Evolutionary conservation across 1,140 invertebrate genomes (phyloP), one percentile per base, ranked within the genome.

Genomic region (Patella vulgata): DNA sequence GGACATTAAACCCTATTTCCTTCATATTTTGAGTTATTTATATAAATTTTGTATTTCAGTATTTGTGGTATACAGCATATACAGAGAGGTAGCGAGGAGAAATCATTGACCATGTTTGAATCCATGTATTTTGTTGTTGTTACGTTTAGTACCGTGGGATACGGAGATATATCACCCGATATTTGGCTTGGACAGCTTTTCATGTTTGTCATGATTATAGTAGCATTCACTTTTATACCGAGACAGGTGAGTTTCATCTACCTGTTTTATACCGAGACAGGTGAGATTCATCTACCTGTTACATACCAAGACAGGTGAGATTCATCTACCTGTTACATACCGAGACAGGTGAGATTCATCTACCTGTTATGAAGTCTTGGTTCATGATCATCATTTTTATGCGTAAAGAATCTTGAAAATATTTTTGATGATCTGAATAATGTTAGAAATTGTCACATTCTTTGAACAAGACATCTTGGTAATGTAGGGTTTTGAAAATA

Each of bases 11-110:
- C n/a, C n/a, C n/a, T n/a, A n/a, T n/a, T n/a, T n/a, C n/a, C n/a
- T n/a, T n/a, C n/a, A n/a, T n/a, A n/a, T n/a, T n/a, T n/a, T n/a
- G n/a, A n/a, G n/a, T n/a, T n/a, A n/a, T n/a, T n/a, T n/a, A n/a
- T n/a, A n/a, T n/a, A n/a, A n/a, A 44, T 59, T 73, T 71, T 40
- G 55, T 52, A 50, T 66, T 67, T 11, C 85, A 97, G 95, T 80
- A 92, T 96, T 42, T 97, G 94, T 83, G 94, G 94, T 39, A 94
- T 98, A 57, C 95, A 98, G 81, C 95, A 97, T 85, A 95, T 97
- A 77, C 95, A 98, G 86, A 86, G 95, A 68, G 95, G 66, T 57
- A 80, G 75, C 40, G 93, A 93, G 0, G 91, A 94, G 83, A 89
- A 92, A 19, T 91, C 94, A 73, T 87, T 97, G 53, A 94, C 95